Base-by-base conservation (phyloP, 2,888 invertebrate species). In the Ophion ellenae region DNA sequence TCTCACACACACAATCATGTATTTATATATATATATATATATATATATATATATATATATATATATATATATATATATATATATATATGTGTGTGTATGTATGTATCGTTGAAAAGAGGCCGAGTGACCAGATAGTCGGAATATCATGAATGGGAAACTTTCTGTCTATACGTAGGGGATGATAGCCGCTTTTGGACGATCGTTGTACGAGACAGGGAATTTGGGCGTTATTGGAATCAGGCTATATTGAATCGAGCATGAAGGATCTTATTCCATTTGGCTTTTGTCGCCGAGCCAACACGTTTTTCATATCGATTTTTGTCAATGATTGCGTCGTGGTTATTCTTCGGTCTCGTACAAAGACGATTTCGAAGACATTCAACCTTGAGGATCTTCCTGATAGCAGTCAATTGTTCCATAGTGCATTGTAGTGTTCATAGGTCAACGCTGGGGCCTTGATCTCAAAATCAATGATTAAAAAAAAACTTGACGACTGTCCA, bases 31-130 rank as follows among this genome's bases (percentile, higher is more conserved):
- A 61, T 28, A n/a, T n/a, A n/a, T n/a, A n/a, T n/a, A n/a, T n/a
- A n/a, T n/a, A n/a, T n/a, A n/a, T n/a, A n/a, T n/a, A n/a, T n/a
- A n/a, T n/a, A n/a, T n/a, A n/a, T n/a, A n/a, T n/a, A n/a, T n/a
- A n/a, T n/a, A n/a, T n/a, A n/a, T n/a, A n/a, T n/a, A n/a, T n/a
- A n/a, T n/a, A n/a, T n/a, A n/a, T n/a, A n/a, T n/a, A n/a, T n/a
- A n/a, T n/a, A n/a, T n/a, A n/a, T n/a, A n/a, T n/a, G n/a, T n/a
- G n/a, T n/a, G n/a, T n/a, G n/a, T n/a, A n/a, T n/a, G n/a, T n/a
- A n/a, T n/a, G n/a, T n/a, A 53, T 47, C 82, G 75, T 79, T 85
- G 75, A 85, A 82, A 82, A 67, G 75, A 82, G 81, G 75, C 75
- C 75, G 80, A 80, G 73, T 66, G 80, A 73, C 69, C 75, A 20